Base-by-base conservation (phyloP, 92 coral and sea anemone genomes). In the Epizoanthus illoricatus region DNA sequence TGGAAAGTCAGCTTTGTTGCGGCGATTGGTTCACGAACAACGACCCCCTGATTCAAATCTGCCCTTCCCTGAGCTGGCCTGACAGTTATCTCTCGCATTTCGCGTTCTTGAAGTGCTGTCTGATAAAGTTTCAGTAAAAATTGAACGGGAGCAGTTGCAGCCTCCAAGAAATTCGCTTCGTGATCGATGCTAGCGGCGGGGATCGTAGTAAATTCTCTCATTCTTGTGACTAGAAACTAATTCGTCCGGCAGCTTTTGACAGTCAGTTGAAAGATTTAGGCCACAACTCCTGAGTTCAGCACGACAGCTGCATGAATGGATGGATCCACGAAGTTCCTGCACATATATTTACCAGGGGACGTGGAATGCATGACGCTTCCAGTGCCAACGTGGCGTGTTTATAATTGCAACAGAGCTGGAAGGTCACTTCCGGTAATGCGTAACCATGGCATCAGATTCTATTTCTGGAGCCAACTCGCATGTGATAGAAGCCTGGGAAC, bases 41-140 rank as follows among this genome's bases (percentile, higher is more conserved):
- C 87, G 39, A 91, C 66, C 5, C 80, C 85, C 63, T 85, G 64
- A 12, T 40, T 82, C 69, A 76, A 71, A 4, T 76, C 39, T 4
- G 69, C 89, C 55, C 81, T 72, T 21, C 87, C 94, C 63, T 58
- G 89, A 7, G 90, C 71, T 3, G 97, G 90, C 28, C 73, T 84
- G 4, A 86, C 85, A 10, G 90, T 86, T 17, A 90, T 80, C 74
- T 92, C 97, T 59, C 79, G 71, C 54, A 85, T 71, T 81, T 87
- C 86, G n/a, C 85, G 76, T 62, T 93, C 97, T 75, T 91, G 86
- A 9, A 80, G 63, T 16, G 94, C 63, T 9, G 87, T 91, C 62
- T 91, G 92, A 65, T 92, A 87, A 69, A 93, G 88, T 72, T 93
- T 93, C 58, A 84, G 64, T 28, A 93, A 42, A 84, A 73, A 93